Evolutionary conservation across 53 echinoderm and acorn worm genomes (phyloP).

Genomic region (Antedon mediterranea): DNA sequence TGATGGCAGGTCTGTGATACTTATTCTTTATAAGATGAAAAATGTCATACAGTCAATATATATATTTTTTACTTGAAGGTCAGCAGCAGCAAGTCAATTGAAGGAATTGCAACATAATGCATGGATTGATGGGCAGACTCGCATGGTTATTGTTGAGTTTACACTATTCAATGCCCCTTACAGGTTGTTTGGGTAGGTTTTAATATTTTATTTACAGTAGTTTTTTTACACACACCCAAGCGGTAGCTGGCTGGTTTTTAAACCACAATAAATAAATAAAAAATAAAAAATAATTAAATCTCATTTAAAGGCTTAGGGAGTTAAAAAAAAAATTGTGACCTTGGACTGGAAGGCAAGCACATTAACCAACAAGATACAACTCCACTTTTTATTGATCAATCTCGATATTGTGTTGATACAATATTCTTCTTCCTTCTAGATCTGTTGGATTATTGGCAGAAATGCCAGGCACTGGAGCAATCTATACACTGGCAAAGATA

Average conservation of each 20-base stretch:
- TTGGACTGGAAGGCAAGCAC: too few relatives aligned
- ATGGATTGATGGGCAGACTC: constrained; percentile 63
- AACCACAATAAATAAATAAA: too few relatives aligned
- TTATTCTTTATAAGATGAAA: constrained; percentile 79
- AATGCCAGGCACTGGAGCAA: constrained; percentile 81
- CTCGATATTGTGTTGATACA: too few relatives aligned
- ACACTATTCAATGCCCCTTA: constrained; percentile 70
- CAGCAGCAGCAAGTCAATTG: constrained; percentile 28
- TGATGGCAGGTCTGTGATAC: constrained; percentile 78
- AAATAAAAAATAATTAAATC: too few relatives aligned
- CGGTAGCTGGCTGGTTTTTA: too few relatives aligned
- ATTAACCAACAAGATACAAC: too few relatives aligned
- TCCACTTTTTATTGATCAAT: too few relatives aligned
- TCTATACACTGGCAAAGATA: constrained; percentile 59
- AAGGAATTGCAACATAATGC: constrained; percentile 28
- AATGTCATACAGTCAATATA: neutral
- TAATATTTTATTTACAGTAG: too few relatives aligned
- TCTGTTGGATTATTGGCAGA: constrained; percentile 62
- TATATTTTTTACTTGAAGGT: constrained; percentile 10
- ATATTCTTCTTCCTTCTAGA: constrained; percentile 25
- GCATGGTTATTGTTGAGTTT: constrained; percentile 56
- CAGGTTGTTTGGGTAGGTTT: constrained; percentile 64
- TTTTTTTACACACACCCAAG: too few relatives aligned
- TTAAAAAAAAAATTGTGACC: too few relatives aligned
- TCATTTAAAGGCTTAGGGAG: too few relatives aligned